phyloP scores from a whole-genome alignment of 2,113 vertebrate genomes.

The Buteo buteo region DNA sequence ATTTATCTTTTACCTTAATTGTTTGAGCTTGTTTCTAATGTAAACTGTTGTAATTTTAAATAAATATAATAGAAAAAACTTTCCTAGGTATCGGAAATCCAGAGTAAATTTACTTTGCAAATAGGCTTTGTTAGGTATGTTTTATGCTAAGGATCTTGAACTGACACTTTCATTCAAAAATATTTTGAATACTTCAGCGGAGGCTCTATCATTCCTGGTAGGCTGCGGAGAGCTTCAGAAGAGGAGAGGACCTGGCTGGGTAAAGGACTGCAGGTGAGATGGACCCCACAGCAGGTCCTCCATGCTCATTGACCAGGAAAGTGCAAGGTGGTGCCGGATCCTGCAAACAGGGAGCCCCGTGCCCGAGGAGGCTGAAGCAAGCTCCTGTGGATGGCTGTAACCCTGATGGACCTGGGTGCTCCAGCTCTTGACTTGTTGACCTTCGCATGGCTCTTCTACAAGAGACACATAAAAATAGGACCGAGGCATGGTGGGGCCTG shows the following conservation, averaged over 20 bases:
- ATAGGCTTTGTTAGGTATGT: conserved; percentile 77
- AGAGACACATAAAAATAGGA: background rate
- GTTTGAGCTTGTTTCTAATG: conserved; percentile 98
- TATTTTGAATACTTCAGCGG: conserved; percentile 61
- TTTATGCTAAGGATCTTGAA: conserved; percentile 70
- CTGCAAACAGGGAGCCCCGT: background rate
- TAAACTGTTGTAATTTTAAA: conserved; percentile 98
- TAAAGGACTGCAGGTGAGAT: background rate
- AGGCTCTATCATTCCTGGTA: background rate
- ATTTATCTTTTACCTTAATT: conserved; percentile 98
- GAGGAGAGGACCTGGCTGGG: background rate
- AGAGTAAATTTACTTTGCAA: conserved; percentile 94
- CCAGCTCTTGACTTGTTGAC: background rate
- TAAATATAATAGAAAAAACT: conserved; percentile 93
- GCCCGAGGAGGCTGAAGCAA: background rate
- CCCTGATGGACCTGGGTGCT: background rate
- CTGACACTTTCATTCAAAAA: conserved; percentile 78
- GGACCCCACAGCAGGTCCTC: accelerated
- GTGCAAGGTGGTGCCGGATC: accelerated
- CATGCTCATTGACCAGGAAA: background rate
- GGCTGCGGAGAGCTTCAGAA: background rate
- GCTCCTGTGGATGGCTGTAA: accelerated
- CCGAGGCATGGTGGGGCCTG: background rate
- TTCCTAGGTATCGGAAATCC: conserved; percentile 83
- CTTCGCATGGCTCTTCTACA: accelerated